phyloP scores from a whole-genome alignment of 2,113 vertebrate species.

The Mus pahari region DNA sequence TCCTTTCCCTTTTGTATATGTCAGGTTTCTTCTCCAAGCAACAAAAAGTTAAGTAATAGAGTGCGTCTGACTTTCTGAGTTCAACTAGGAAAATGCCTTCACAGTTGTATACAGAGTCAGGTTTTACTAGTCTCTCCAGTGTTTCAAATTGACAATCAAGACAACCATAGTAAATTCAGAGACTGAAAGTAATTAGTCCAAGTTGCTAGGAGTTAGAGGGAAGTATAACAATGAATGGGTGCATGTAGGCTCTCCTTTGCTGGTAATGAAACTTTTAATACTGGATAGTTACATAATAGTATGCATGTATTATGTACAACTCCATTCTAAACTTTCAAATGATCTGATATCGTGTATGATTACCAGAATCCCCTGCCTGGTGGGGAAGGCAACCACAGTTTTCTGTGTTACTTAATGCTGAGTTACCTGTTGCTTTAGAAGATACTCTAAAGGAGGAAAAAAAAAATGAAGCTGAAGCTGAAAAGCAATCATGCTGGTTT shows the following conservation, averaged over 20 bases:
- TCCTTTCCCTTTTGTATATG: background rate
- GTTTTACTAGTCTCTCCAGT: background rate
- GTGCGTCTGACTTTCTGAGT: background rate
- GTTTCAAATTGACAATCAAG: background rate
- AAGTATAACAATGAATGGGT: background rate
- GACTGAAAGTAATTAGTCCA: background rate
- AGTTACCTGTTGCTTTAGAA: constrained; percentile 51
- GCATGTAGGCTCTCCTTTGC: background rate
- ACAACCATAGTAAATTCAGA: background rate
- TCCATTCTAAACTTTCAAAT: constrained; percentile 52
- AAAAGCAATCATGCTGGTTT: constrained; percentile 6
- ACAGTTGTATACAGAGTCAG: background rate
- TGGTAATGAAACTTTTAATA: constrained; percentile 47
- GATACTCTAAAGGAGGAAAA: background rate
- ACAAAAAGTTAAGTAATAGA: background rate
- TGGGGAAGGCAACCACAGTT: background rate
- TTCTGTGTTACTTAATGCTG: constrained; percentile 35
- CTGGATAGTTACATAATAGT: background rate
- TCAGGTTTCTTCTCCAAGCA: background rate
- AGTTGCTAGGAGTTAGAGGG: background rate
- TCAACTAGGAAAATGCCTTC: background rate
- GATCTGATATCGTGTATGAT: background rate
- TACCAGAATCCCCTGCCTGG: background rate
- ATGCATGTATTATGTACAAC: background rate
- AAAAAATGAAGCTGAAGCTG: constrained; percentile 34